Evolutionary conservation across 2,888 invertebrate genomes (phyloP), one percentile per base, ranked within the genome.

Genomic region (Hypomecis punctinalis): DNA sequence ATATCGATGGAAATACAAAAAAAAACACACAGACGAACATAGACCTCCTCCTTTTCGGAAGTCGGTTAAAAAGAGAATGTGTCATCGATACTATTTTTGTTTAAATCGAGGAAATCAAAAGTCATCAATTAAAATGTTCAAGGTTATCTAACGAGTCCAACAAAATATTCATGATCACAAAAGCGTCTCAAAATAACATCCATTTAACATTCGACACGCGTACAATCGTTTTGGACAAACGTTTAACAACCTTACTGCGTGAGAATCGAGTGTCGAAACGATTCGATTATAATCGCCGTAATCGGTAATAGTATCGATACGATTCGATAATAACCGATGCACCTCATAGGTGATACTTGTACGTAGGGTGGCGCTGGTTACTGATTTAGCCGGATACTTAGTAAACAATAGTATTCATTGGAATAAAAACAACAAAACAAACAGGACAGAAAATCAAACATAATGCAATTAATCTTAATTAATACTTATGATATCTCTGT

Each of bases 251-350:
- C 70, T 72, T 69, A 52, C 68, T 66, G 62, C 72, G 69, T 74
- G 73, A 72, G 75, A 76, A 77, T 76, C 76, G 74, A 59, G 71
- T 76, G 69, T 70, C 67, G 68, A 70, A 77, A 74, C 76, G 67
- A 75, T 77, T 76, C 67, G 67, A 72, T 70, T 69, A 67, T 61
- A 6, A 51, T 72, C 70, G 68, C 71, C 67, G 74, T 68, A 72
- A 74, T 74, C 66, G 72, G 59, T 70, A 66, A 69, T 63, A 56
- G 69, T 71, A 75, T 74, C 71, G 76, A 68, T 77, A 62, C 46
- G 56, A 57, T 57, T 62, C 40, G 39, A 62, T 62, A 52, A 52
- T 62, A 49, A 51, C 40, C 62, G 46, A 51, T 56, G 46, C 46
- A 51, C 45, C 13, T 62, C 46, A 53, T 62, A 51, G 13, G 54